Conservation (phyloP, 2,797 vertebrate genomes). For the Sebastes matsubarae region DNA sequence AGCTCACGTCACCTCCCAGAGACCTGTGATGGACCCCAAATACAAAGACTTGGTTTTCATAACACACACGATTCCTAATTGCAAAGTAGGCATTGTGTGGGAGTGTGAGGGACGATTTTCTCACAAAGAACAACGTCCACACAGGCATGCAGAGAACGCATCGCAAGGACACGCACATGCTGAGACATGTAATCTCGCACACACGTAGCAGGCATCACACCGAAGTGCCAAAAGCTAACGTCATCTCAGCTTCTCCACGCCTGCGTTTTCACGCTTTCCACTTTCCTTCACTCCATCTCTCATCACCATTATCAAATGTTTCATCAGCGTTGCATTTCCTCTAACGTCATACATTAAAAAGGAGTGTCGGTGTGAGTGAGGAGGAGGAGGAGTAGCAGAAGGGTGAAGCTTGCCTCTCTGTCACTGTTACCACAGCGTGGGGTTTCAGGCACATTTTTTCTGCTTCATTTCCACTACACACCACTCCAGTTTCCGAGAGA, state of each 20-base stretch:
- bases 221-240: background rate
- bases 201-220: background rate
- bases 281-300: slow-evolving; percentile 30
- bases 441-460: slow-evolving; percentile 30
- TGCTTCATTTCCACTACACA: slow-evolving; percentile 35
- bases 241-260: slow-evolving; percentile 19
- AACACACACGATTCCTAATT: slow-evolving; percentile 38
- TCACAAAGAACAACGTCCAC: slow-evolving; percentile 1
- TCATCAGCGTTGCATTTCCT: slow-evolving; percentile 47
- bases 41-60: slow-evolving; percentile 27
- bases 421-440: slow-evolving; percentile 28
- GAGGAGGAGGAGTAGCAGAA: background rate
- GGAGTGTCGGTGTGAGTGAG: slow-evolving; percentile 1
- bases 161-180: slow-evolving; percentile 9
- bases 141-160: background rate
- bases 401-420: slow-evolving; percentile 32
- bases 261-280: background rate
- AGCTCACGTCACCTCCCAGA: slow-evolving; percentile 36
- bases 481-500: slow-evolving; percentile 1
- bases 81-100: slow-evolving; percentile 28
- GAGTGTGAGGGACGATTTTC: slow-evolving; percentile 35
- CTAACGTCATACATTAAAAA: slow-evolving; percentile 48
- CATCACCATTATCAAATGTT: slow-evolving; percentile 46
- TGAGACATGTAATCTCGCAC: slow-evolving; percentile 6
- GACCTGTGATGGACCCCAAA: slow-evolving; percentile 22